Percentiles rank a stretch among this genome's conserved stretches.
Conservation (phyloP, 2,113 vertebrate genomes). For the Cottus gobio region DNA sequence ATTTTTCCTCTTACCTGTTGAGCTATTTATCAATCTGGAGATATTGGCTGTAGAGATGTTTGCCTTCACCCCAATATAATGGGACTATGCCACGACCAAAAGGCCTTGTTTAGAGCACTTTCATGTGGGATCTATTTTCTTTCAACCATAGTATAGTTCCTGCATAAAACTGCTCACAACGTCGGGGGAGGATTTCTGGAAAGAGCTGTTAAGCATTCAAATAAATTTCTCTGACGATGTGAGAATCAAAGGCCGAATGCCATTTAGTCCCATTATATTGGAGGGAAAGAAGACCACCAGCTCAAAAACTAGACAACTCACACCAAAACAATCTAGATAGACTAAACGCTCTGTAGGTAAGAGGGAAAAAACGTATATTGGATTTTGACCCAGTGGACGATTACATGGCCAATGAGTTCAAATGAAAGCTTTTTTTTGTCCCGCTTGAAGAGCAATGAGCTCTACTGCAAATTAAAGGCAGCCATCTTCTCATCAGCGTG, state of each 20-base stretch:
- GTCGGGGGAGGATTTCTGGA: not conserved
- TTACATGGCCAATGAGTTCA: constrained; percentile 19
- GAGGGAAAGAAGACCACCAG: not conserved
- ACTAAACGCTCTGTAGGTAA: not conserved
- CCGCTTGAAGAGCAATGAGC: constrained; percentile 60
- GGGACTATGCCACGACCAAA: too few relatives aligned
- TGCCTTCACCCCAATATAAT: too few relatives aligned
- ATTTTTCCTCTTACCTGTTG: not conserved
- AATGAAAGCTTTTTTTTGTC: constrained; percentile 47
- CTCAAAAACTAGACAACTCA: not conserved
- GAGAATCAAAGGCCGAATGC: not conserved
- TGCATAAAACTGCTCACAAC: not conserved
- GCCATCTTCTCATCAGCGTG: constrained; percentile 67
- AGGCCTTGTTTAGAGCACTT: too few relatives aligned
- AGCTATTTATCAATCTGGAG: too few relatives aligned
- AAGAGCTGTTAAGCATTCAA: not conserved
- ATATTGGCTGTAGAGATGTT: too few relatives aligned
- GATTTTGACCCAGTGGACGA: not conserved
- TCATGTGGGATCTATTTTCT: too few relatives aligned
- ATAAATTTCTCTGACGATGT: not conserved
- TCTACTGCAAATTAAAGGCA: constrained; percentile 64
- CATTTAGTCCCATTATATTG: not conserved
- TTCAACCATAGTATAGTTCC: not conserved
- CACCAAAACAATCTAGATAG: not conserved
- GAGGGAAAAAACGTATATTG: not conserved